Percentiles rank a stretch among this genome's conserved stretches.
These are phyloP conservation scores for Gymnocheta viridis DNA, from an alignment of 2,888 invertebrate genomes.

Conservation along the genomic window DNA sequence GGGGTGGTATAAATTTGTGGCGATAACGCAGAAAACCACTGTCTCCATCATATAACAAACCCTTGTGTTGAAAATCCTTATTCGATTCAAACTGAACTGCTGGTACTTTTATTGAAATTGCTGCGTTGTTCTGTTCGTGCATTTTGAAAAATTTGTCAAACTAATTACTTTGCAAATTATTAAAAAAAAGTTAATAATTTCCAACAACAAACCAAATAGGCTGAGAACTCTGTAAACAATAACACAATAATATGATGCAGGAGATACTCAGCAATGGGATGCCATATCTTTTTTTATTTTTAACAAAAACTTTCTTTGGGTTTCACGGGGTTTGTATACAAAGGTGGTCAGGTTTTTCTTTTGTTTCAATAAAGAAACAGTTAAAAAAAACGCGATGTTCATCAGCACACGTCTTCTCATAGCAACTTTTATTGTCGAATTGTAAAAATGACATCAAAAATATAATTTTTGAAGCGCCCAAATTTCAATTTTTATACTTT, in stretches of 20 bases:
- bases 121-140: conserved; percentile 59
- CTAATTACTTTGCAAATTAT: neutral
- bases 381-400: too few species aligned
- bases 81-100: conserved; percentile 73
- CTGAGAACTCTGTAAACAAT: neutral
- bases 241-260: neutral
- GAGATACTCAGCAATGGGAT: neutral
- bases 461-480: too few species aligned
- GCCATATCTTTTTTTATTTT: neutral
- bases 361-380: too few species aligned
- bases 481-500: too few species aligned
- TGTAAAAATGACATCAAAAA: too few species aligned
- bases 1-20: conserved; percentile 71
- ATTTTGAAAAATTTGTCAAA: conserved; percentile 31
- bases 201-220: neutral
- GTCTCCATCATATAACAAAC: conserved; percentile 72
- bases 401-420: too few species aligned
- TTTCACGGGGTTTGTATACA: too few species aligned
- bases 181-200: neutral
- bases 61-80: conserved; percentile 74
- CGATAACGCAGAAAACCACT: conserved; percentile 73
- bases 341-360: too few species aligned
- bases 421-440: too few species aligned
- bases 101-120: conserved; percentile 59
- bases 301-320: too few species aligned